Base-by-base conservation (phyloP, 2,113 vertebrate species). In the Leucosticte australis region DNA sequence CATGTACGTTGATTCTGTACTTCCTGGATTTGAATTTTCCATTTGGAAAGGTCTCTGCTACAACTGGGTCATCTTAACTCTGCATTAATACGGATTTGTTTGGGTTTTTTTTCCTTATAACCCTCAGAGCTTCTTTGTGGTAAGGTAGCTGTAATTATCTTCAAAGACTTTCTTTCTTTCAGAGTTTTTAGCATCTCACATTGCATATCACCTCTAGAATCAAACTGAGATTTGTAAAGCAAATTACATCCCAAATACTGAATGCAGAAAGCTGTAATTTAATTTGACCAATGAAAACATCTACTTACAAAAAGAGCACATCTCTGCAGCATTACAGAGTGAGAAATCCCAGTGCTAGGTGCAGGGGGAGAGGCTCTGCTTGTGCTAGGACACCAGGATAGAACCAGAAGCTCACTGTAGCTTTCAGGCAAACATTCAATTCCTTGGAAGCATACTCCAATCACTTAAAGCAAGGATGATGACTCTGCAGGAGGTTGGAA, bases 121-220 rank as follows among this genome's bases (percentile, higher is more conserved):
- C 89, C 56, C 87, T 95, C 92, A 90, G 85, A 96, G 92, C 79
- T 12, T 71, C 78, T 95, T 96, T 88, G 87, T 85, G 44, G 95
- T 94, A 94, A 94, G 83, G 89, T 92, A 96, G 69, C 89, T 94
- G 71, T 73, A 97, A 97, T 96, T 96, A 97, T 95, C 94, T 97
- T 97, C 86, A 87, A 97, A 98, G 92, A 92, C 68, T 96, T 96
- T 91, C 68, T 96, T 96, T 91, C 81, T 96, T 92, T 93, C 96
- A 78, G 84, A 83, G 94, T 93, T 97, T 96, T 97, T 91, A 95
- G 83, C 90, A 90, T 76, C 76, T 94, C 30, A 13, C 8, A 1
- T 83, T 94, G 62, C 91, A 62, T 76, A 89, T 89, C 70, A 5
- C 86, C 52, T 91, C 70, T 55, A 22, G 42, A 65, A 75, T 85